Evolutionary conservation across 2,888 invertebrate species (phyloP).

Genomic region (Conomelus anceps): DNA sequence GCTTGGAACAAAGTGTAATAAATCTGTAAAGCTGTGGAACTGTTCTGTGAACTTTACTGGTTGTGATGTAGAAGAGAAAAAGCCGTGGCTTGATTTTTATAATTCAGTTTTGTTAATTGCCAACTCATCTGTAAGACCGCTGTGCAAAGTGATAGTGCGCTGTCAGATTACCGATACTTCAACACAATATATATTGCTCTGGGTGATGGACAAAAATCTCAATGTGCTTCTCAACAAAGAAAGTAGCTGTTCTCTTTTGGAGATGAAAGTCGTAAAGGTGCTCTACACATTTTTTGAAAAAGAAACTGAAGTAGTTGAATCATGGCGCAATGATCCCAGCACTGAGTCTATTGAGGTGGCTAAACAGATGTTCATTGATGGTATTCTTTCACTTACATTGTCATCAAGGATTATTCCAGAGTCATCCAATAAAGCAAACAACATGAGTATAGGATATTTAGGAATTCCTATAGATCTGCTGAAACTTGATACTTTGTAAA

Average conservation of each 20-base stretch:
- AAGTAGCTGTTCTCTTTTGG: slow-evolving; percentile 43
- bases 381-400: slow-evolving; percentile 49
- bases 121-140: slow-evolving; percentile 48
- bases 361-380: slow-evolving; percentile 50
- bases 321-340: slow-evolving; percentile 50
- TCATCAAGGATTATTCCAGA: slow-evolving; percentile 52
- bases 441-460: slow-evolving; percentile 54
- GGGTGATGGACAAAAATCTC: slow-evolving; percentile 56
- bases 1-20: slow-evolving; percentile 47
- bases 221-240: slow-evolving; percentile 43
- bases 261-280: slow-evolving; percentile 50
- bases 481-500: background rate
- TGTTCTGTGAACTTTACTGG: slow-evolving; percentile 47
- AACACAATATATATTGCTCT: slow-evolving; percentile 51
- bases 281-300: slow-evolving; percentile 49
- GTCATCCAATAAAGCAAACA: slow-evolving; percentile 49
- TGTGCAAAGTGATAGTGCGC: slow-evolving; percentile 51
- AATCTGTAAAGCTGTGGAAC: slow-evolving; percentile 50
- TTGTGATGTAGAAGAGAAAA: background rate
- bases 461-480: slow-evolving; percentile 9
- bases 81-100: slow-evolving; percentile 47
- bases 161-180: slow-evolving; percentile 44
- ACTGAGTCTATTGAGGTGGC: slow-evolving; percentile 51
- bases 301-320: slow-evolving; percentile 45
- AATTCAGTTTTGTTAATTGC: slow-evolving; percentile 48